phyloP scores from a whole-genome alignment of 2,888 invertebrate genomes.

The Oligia latruncula region DNA sequence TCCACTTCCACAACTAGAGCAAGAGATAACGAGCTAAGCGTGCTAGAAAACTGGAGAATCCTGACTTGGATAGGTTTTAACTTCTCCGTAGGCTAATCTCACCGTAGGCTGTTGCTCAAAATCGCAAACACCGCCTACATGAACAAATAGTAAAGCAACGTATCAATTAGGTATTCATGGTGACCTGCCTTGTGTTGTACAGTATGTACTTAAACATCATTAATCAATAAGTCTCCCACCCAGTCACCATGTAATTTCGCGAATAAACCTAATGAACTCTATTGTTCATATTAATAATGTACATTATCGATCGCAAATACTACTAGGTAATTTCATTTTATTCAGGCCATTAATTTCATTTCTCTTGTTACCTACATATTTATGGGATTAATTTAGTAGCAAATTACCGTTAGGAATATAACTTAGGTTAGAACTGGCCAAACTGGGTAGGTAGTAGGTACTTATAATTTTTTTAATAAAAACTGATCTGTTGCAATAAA shows the following conservation, averaged over 20 bases:
- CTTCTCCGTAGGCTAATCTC: no score
- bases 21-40: no score
- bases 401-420: slow-evolving; percentile 16
- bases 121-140: no score
- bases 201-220: slow-evolving; percentile 16
- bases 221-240: slow-evolving; percentile 38
- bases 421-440: background rate
- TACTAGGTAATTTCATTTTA: slow-evolving; percentile 28
- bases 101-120: background rate
- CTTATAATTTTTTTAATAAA: background rate
- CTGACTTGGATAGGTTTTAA: no score
- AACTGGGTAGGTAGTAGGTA: background rate
- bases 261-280: slow-evolving; percentile 35
- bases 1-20: no score
- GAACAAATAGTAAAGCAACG: background rate
- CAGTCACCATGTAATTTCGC: slow-evolving; percentile 30
- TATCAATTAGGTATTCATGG: slow-evolving; percentile 34
- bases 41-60: no score
- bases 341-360: slow-evolving; percentile 11
- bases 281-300: slow-evolving; percentile 40
- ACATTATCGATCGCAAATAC: slow-evolving; percentile 26
- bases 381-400: slow-evolving; percentile 8
- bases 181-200: slow-evolving; percentile 16
- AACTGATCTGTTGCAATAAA: background rate
- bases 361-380: slow-evolving; percentile 34